Conservation (phyloP, 1,140 invertebrate genomes). For the Cyrtorhinus lividipennis region DNA sequence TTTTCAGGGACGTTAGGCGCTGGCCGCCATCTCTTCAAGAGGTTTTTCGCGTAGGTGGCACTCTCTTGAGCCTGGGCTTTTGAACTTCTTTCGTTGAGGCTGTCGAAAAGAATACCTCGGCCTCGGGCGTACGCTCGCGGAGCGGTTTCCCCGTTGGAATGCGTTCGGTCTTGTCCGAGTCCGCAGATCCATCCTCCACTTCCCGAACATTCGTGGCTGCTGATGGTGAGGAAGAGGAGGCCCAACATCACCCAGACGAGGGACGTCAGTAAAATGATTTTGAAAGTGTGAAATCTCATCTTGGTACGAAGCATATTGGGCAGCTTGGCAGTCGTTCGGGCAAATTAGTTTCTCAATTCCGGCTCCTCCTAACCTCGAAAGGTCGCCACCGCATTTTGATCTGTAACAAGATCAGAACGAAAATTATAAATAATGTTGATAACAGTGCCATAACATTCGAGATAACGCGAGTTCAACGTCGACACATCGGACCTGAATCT, state of each 20-base stretch:
- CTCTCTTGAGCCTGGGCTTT: conserved; percentile 23
- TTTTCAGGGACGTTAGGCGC: conserved; percentile 50
- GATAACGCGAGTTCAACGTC: too few species aligned
- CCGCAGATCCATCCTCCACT: conserved; percentile 43
- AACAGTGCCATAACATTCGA: too few species aligned
- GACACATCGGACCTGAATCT: too few species aligned
- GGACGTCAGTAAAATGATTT: conserved; percentile 85
- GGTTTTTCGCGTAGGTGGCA: conserved; percentile 33
- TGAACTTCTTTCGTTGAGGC: conserved; percentile 21
- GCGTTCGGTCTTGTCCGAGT: conserved; percentile 21
- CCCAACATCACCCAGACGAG: conserved; percentile 91
- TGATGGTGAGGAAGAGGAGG: conserved; percentile 80
- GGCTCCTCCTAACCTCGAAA: not conserved
- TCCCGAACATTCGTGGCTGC: conserved; percentile 63
- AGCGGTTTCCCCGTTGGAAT: not conserved
- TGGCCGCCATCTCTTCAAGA: conserved; percentile 54
- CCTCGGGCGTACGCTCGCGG: conserved; percentile 18
- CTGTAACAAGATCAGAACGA: not conserved
- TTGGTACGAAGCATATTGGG: conserved; percentile 59
- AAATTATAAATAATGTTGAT: too few species aligned
- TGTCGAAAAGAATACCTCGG: conserved; percentile 24
- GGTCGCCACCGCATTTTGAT: conserved; percentile 4
- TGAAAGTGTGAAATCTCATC: conserved; percentile 82
- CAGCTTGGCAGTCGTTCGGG: not conserved
- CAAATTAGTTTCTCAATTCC: not conserved